phyloP scores from a whole-genome alignment of 2,113 vertebrate genomes.

The Antennarius striatus region DNA sequence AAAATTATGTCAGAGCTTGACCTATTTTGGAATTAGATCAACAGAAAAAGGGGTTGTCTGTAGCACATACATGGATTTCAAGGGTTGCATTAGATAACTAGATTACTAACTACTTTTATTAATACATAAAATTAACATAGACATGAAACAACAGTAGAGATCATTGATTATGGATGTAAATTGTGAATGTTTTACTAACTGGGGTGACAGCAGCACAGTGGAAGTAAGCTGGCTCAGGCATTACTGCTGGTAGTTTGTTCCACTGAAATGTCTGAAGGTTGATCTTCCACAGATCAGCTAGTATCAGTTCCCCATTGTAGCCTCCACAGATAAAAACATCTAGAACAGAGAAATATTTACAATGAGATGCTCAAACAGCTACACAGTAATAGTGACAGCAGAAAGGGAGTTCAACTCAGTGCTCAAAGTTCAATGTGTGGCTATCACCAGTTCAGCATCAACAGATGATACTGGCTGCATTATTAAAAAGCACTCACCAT shows the following conservation, averaged over 20 bases:
- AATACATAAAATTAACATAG: too few species aligned
- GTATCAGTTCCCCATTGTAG: constrained; percentile 94
- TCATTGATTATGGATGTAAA: background rate
- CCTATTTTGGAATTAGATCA: too few species aligned
- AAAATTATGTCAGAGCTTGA: too few species aligned
- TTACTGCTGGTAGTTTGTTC: constrained; percentile 90
- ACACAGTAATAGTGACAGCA: too few species aligned
- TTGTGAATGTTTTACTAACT: constrained; percentile 74
- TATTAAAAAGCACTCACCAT: constrained; percentile 81
- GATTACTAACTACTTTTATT: background rate
- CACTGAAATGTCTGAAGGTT: constrained; percentile 94
- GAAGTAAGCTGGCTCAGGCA: constrained; percentile 98
- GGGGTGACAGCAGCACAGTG: constrained; percentile 98
- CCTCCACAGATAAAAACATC: constrained; percentile 97
- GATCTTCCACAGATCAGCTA: constrained; percentile 95
- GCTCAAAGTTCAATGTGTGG: background rate
- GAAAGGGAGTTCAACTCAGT: too few species aligned
- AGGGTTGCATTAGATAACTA: background rate
- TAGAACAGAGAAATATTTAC: constrained; percentile 39
- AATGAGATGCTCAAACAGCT: background rate
- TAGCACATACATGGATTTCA: too few species aligned
- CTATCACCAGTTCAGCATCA: background rate
- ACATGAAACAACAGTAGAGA: too few species aligned
- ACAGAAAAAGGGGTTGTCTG: too few species aligned
- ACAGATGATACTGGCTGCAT: background rate